Conservation (phyloP, 2,888 invertebrate species). For the Rhagonycha lutea region DNA sequence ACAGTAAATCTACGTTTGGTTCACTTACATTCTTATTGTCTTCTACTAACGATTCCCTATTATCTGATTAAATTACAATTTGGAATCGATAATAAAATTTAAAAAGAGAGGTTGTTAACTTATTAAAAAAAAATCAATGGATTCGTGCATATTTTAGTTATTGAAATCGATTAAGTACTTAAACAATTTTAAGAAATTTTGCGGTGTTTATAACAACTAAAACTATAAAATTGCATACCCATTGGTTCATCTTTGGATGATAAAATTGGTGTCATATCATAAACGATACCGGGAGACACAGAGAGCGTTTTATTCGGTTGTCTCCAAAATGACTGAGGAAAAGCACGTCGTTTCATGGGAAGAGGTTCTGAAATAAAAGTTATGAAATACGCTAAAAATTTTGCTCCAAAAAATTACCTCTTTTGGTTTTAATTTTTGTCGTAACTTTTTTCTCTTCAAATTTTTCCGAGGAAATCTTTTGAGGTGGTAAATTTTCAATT, state of each 20-base stretch:
- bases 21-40: slow-evolving; percentile 31
- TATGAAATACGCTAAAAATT: not conserved
- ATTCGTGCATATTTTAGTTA: not conserved
- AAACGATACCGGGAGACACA: slow-evolving; percentile 53
- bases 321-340: slow-evolving; percentile 61
- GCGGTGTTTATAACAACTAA: not conserved
- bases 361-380: slow-evolving; percentile 52
- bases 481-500: not conserved
- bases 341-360: slow-evolving; percentile 58
- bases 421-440: not conserved
- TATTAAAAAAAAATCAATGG: slow-evolving; percentile 8
- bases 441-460: not conserved
- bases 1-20: slow-evolving; percentile 57
- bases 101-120: slow-evolving; percentile 1
- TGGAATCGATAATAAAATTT: not conserved
- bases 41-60: slow-evolving; percentile 7
- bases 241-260: slow-evolving; percentile 13
- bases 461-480: not conserved
- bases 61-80: slow-evolving; percentile 12
- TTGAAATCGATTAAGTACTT: not conserved
- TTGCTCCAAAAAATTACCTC: not conserved
- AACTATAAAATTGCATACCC: slow-evolving; percentile 1
- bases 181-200: not conserved
- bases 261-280: slow-evolving; percentile 53
- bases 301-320: slow-evolving; percentile 56